phyloP scores from a whole-genome alignment of 2,888 invertebrate genomes.

The Chrysotoxum bicinctum region DNA sequence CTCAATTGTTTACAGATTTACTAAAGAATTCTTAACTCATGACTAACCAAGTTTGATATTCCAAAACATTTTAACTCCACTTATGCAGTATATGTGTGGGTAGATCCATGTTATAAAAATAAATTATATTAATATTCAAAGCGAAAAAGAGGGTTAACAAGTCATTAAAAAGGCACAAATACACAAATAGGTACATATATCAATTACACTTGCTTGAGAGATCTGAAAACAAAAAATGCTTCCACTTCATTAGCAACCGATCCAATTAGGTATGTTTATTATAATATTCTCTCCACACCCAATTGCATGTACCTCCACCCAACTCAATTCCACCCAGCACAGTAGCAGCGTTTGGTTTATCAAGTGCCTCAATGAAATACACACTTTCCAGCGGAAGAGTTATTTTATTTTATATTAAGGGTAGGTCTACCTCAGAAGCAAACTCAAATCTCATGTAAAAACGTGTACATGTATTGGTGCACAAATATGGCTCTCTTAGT shows the following conservation, averaged over 20 bases:
- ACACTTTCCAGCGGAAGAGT: constrained; percentile 42
- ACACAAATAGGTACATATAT: constrained; percentile 28
- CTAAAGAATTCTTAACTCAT: constrained; percentile 42
- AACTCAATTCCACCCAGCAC: background rate
- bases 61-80: background rate
- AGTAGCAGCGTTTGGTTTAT: background rate
- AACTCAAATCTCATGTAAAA: too few species aligned
- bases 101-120: background rate
- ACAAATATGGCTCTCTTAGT: too few species aligned
- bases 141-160: constrained; percentile 35
- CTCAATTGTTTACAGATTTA: constrained; percentile 24
- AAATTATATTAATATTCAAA: constrained; percentile 3
- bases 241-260: constrained; percentile 68
- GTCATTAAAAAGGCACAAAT: constrained; percentile 36
- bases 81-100: background rate
- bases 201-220: constrained; percentile 54
- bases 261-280: constrained; percentile 33
- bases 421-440: too few species aligned
- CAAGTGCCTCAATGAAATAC: constrained; percentile 10
- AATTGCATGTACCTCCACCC: constrained; percentile 16
- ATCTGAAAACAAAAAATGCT: constrained; percentile 36
- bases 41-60: constrained; percentile 35
- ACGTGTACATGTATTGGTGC: too few species aligned
- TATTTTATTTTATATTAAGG: constrained; percentile 54
- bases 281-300: constrained; percentile 16